phyloP scores from a whole-genome alignment of 2,113 vertebrate species.

The Zootoca vivipara region DNA sequence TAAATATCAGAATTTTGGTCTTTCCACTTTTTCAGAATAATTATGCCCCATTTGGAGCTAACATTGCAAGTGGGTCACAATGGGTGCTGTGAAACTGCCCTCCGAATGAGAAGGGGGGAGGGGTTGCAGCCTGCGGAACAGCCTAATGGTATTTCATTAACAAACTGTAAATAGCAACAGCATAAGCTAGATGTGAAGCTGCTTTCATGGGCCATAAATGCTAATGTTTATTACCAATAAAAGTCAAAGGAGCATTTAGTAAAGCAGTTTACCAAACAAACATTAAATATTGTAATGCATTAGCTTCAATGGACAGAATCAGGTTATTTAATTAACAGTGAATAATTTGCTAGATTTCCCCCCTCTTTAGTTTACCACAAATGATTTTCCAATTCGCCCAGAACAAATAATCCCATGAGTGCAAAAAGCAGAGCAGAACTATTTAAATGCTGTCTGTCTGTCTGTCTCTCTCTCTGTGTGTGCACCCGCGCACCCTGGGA shows the following conservation, averaged over 20 bases:
- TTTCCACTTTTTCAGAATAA: not conserved
- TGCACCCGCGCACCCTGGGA: too few species aligned
- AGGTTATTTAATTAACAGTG: constrained; percentile 81
- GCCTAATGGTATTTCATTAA: constrained; percentile 80
- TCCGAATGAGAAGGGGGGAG: not conserved
- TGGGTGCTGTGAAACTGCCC: not conserved
- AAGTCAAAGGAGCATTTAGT: constrained; percentile 85
- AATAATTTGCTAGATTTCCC: constrained; percentile 71
- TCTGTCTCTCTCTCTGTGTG: constrained; percentile 7
- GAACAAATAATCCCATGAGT: constrained; percentile 43
- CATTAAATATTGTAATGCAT: constrained; percentile 83
- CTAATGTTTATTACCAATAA: constrained; percentile 86
- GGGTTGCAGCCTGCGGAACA: constrained; percentile 67
- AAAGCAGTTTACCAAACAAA: constrained; percentile 83
- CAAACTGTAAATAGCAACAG: constrained; percentile 82
- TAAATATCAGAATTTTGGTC: not conserved
- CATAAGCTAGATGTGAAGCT: constrained; percentile 75
- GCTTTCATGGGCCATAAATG: constrained; percentile 83
- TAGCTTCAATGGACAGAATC: constrained; percentile 79
- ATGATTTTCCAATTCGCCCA: constrained; percentile 66
- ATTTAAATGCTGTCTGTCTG: not conserved
- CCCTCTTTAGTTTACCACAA: constrained; percentile 64
- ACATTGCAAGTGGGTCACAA: too few species aligned
- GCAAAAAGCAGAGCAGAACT: constrained; percentile 7
- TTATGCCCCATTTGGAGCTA: not conserved